phyloP scores from a whole-genome alignment of 2,797 vertebrate species.

The Cichlasoma orientale region DNA sequence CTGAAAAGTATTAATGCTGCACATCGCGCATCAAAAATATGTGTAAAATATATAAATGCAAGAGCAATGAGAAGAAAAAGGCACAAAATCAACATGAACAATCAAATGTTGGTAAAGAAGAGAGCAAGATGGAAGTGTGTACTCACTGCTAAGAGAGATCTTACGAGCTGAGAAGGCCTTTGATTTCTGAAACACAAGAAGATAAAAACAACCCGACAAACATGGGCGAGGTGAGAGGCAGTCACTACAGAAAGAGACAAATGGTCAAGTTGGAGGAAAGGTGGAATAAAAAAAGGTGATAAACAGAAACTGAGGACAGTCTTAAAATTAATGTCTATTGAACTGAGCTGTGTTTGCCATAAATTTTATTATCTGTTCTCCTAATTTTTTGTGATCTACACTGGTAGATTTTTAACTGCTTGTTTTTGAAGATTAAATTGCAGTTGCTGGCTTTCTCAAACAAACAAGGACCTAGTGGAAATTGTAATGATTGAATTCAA shows the following conservation, averaged over 20 bases:
- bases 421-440: not conserved
- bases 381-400: not conserved
- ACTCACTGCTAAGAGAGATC: slow-evolving; percentile 92
- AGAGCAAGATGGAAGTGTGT: not conserved
- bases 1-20: not conserved
- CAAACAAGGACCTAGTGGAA: slow-evolving; percentile 22
- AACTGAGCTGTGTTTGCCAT: not conserved
- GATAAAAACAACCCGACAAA: slow-evolving; percentile 68
- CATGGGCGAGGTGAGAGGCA: slow-evolving; percentile 66
- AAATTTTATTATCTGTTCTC: not conserved
- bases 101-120: not conserved
- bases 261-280: slow-evolving; percentile 26
- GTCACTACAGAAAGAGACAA: slow-evolving; percentile 32
- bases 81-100: not conserved
- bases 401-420: not conserved
- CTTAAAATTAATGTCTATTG: slow-evolving; percentile 20
- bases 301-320: slow-evolving; percentile 38
- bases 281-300: slow-evolving; percentile 40
- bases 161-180: slow-evolving; percentile 90
- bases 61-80: not conserved
- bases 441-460: slow-evolving; percentile 47
- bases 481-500: slow-evolving; percentile 48
- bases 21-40: not conserved
- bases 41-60: not conserved
- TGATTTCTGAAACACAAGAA: slow-evolving; percentile 82